A percentile compares a stretch with the other conserved stretches of the same genome.
These are phyloP conservation scores for Procambarus clarkii DNA, from an alignment of 1,140 invertebrate genomes.

Conservation along the genomic window DNA sequence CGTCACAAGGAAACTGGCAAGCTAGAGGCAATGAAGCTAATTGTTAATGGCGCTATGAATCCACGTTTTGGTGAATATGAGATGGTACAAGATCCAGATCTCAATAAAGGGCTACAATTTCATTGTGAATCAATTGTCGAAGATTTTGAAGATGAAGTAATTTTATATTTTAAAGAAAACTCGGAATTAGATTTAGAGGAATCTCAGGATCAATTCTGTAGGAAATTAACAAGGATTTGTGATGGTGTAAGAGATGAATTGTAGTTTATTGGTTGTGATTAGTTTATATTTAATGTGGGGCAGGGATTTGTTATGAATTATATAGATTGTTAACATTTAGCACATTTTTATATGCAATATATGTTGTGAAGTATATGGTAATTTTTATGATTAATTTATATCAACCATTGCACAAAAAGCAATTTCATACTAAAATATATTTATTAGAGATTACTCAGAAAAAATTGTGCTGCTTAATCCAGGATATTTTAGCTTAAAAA, in stretches of 20 bases:
- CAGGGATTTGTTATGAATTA: no score
- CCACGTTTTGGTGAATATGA: conserved; percentile 74
- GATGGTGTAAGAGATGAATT: conserved; percentile 66
- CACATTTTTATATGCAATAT: no score
- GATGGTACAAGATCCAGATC: conserved; percentile 74
- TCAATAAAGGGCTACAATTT: conserved; percentile 74
- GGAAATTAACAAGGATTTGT: conserved; percentile 53
- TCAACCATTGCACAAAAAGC: no score
- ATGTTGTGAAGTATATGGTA: no score
- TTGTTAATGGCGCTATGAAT: conserved; percentile 74
- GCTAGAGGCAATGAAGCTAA: conserved; percentile 74
- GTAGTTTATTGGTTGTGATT: conserved; percentile 15
- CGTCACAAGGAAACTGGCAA: conserved; percentile 75
- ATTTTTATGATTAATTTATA: no score
- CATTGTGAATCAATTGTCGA: conserved; percentile 71
- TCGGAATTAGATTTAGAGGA: conserved; percentile 35
- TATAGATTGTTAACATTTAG: no score
- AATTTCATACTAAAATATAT: no score
- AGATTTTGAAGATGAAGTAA: conserved; percentile 70
- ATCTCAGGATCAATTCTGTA: conserved; percentile 59
- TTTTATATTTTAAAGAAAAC: conserved; percentile 46
- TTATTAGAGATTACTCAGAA: no score
- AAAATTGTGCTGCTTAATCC: no score
- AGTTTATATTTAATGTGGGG: no score
- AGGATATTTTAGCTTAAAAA: no score